A percentile compares a stretch with the other conserved stretches of the same genome.
Evolutionary conservation across 2,797 vertebrate species (phyloP).

Genomic region (Erithacus rubecula): DNA sequence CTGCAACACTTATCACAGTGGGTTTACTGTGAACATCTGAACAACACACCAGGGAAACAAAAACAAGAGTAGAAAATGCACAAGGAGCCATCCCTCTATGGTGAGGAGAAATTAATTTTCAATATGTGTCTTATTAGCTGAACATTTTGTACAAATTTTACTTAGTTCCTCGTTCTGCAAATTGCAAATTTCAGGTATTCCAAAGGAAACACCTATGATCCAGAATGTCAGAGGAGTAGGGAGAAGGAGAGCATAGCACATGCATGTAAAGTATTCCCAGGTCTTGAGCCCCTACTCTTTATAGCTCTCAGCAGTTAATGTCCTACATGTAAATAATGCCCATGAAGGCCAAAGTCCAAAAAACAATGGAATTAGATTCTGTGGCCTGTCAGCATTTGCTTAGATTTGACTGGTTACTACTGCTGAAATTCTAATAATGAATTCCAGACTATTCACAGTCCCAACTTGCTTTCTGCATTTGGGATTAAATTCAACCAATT

Average conservation of each 20-base stretch:
- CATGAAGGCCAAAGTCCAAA: not conserved
- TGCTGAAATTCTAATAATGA: not conserved
- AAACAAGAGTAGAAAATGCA: not conserved
- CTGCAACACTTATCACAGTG: not conserved
- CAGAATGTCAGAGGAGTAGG: not conserved
- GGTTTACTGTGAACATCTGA: not conserved
- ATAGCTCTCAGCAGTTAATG: not conserved
- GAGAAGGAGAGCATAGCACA: not conserved
- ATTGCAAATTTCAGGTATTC: not conserved
- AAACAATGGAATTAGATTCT: not conserved
- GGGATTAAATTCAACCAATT: not conserved
- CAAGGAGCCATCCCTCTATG: not conserved
- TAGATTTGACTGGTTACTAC: not conserved
- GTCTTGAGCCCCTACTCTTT: not conserved
- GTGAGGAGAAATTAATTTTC: not conserved
- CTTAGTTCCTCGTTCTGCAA: not conserved
- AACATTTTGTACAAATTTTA: not conserved
- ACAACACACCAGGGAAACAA: not conserved
- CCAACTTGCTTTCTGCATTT: not conserved
- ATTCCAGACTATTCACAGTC: not conserved
- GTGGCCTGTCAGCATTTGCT: not conserved
- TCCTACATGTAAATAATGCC: not conserved
- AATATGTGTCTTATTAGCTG: fast-evolving
- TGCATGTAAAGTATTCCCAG: not conserved
- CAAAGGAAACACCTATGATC: not conserved